phyloP scores from a whole-genome alignment of 2,888 invertebrate species.

The Andrena marginata region DNA sequence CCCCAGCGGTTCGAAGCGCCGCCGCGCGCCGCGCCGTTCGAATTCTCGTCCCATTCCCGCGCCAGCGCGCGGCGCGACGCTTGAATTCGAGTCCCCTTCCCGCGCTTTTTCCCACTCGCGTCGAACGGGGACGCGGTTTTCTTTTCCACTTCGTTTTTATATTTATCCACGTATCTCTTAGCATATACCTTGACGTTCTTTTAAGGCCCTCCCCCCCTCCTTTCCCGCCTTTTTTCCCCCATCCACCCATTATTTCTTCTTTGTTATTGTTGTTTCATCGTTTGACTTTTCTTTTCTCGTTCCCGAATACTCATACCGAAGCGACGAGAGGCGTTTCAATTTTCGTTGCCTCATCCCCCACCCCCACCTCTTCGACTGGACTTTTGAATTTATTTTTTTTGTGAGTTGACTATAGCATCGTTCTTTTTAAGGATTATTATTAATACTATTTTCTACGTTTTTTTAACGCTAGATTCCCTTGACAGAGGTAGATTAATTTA shows the following conservation, averaged over 20 bases:
- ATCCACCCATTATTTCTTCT: constrained; percentile 31
- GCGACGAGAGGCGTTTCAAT: constrained; percentile 18
- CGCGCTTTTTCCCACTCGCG: constrained; percentile 35
- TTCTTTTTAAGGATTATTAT: constrained; percentile 29
- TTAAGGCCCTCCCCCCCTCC: background rate
- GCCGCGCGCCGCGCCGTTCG: constrained; percentile 10
- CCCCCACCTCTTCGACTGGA: background rate
- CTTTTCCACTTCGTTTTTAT: constrained; percentile 18
- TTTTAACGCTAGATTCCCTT: constrained; percentile 34
- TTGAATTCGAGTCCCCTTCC: background rate
- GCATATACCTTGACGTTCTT: constrained; percentile 10
- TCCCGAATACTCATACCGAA: constrained; percentile 64
- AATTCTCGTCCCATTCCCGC: background rate
- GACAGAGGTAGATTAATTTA: constrained; percentile 59
- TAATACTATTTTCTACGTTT: constrained; percentile 58
- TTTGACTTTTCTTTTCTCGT: constrained; percentile 32
- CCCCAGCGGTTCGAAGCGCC: constrained; percentile 13
- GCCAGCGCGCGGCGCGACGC: constrained; percentile 1
- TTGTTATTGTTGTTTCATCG: constrained; percentile 23
- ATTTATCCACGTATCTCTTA: constrained; percentile 30
- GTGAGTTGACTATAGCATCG: constrained; percentile 1
- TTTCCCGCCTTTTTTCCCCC: constrained; percentile 13
- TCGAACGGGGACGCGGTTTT: constrained; percentile 19
- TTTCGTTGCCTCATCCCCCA: constrained; percentile 25
- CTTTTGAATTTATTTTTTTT: constrained; percentile 28